phyloP scores from a whole-genome alignment of 2,888 invertebrate genomes.

The Holacanthella duospinosa region DNA sequence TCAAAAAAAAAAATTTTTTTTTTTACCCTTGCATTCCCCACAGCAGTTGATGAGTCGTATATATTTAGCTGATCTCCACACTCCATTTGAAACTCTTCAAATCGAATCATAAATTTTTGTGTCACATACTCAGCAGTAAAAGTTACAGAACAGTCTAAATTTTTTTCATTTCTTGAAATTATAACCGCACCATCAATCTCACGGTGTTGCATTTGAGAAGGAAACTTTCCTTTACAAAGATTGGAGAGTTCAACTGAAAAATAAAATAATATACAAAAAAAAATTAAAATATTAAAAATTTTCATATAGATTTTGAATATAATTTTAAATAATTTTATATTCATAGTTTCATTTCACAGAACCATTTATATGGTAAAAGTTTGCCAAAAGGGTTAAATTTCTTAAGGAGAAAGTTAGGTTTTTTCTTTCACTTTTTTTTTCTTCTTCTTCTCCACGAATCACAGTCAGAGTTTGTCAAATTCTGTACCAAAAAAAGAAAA shows the following conservation, averaged over 20 bases:
- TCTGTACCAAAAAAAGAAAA: neutral
- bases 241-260: constrained; percentile 62
- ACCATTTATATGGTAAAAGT: too few relatives aligned
- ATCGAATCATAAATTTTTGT: constrained; percentile 86
- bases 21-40: constrained; percentile 70
- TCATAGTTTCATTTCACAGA: too few relatives aligned
- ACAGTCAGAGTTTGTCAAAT: neutral
- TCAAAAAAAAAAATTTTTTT: too few relatives aligned
- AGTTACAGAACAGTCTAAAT: constrained; percentile 82
- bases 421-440: too few relatives aligned
- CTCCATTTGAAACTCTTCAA: constrained; percentile 80
- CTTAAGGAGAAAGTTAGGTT: too few relatives aligned
- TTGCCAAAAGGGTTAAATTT: too few relatives aligned
- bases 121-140: constrained; percentile 90
- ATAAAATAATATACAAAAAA: constrained; percentile 17
- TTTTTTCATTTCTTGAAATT: constrained; percentile 79
- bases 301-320: neutral
- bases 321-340: too few relatives aligned
- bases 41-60: constrained; percentile 84
- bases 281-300: constrained; percentile 2
- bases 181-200: constrained; percentile 85
- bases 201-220: constrained; percentile 70
- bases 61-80: constrained; percentile 88
- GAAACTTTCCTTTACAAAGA: constrained; percentile 78
- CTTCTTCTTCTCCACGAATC: neutral